Base-by-base conservation (phyloP, 2,888 invertebrate species). In the Drosophila austrosaltans region DNA sequence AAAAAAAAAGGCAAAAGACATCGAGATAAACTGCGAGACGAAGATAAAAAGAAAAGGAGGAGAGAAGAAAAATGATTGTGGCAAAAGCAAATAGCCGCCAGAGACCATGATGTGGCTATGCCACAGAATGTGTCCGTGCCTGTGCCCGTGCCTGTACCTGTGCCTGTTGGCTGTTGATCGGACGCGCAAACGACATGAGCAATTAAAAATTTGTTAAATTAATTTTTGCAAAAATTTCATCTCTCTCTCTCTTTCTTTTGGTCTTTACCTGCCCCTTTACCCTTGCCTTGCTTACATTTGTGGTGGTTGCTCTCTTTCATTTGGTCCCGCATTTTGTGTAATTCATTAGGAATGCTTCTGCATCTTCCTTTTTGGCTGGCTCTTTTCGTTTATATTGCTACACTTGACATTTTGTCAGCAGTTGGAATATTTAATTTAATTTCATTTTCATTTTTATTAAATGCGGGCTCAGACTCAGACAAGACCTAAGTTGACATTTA, bases 381-480 rank as follows among this genome's bases (percentile, higher is more conserved):
- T 78, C 70, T 76, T 53, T 74, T 72, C 82, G 72, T 79, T 81
- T 81, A 53, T 81, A 84, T 82, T 83, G 76, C 89, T 87, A 85
- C 85, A 89, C 85, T 85, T 85, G 85, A 85, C 85, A 85, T 89
- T 89, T 89, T 89, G 83, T 87, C 82, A 85, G 89, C 82, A 79
- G 79, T 76, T 81, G 77, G 73, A 63, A 75, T 73, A 73, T 75
- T 68, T 88, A 85, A 81, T 81, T 81, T 83, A 81, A 89, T 85
- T 85, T 82, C 85, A 89, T 89, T 72, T 63, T 87, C 77, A 87
- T 82, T 85, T 85, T 87, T 85, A 87, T 85, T 85, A 84, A 89
- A 84, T 89, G 89, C 89, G 85, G 83, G 89, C 77, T 84, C 7
- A 16, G 22, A 16, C 16, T 16, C 36, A 53, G n/a, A 1, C 53